These are phyloP conservation scores for Nothocercus julius DNA, from an alignment of 2,113 vertebrate genomes.

Conservation along the genomic window DNA sequence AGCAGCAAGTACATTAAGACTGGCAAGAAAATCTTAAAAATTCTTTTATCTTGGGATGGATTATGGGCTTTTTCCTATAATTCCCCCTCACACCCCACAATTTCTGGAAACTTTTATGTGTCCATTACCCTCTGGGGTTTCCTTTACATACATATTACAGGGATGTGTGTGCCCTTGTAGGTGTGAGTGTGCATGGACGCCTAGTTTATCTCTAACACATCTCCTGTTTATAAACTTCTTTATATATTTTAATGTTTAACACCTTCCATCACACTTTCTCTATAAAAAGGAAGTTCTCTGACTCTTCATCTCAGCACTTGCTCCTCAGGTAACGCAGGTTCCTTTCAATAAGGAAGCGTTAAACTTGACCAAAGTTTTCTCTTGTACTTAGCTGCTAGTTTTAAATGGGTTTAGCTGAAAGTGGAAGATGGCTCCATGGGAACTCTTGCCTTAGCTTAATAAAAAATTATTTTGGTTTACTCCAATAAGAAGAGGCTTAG, in stretches of 20 bases:
- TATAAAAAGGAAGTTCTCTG: background rate
- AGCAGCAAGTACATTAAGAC: background rate
- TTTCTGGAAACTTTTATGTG: background rate
- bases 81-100: fast-evolving
- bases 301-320: background rate
- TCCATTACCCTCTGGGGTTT: background rate
- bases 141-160: background rate
- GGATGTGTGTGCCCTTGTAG: background rate
- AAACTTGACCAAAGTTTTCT: background rate
- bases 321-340: background rate
- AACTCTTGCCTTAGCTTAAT: background rate
- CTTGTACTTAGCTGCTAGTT: background rate
- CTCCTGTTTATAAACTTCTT: background rate
- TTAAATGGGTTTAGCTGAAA: background rate
- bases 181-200: fast-evolving
- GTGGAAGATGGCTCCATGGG: background rate
- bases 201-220: background rate
- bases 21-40: background rate
- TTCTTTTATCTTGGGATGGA: background rate
- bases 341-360: background rate
- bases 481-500: background rate
- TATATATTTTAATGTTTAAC: background rate
- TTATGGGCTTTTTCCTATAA: background rate
- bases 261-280: background rate
- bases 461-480: background rate